Percentiles rank a stretch among this genome's conserved stretches.
Conservation (phyloP, 2,113 vertebrate genomes). For the Dicentrarchus labrax region DNA sequence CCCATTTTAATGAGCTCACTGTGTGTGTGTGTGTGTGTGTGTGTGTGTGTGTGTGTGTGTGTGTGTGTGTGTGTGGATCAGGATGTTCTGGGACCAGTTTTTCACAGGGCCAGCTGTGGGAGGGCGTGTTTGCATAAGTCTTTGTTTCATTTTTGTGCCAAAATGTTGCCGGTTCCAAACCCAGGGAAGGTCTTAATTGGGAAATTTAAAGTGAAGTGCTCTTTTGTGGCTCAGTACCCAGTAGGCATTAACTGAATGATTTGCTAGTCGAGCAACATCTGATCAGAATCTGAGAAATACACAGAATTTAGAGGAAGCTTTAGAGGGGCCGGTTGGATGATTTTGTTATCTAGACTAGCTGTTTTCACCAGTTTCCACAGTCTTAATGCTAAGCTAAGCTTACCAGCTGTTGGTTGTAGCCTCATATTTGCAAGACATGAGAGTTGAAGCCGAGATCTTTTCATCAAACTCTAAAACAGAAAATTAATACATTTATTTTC, state of each 20-base stretch:
- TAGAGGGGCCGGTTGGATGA: too few species aligned
- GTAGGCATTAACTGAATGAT: neutral
- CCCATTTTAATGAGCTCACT: conserved; percentile 30
- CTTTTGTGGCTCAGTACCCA: neutral
- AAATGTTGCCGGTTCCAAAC: conserved; percentile 1
- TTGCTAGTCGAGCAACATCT: neutral
- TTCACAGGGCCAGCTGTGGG: neutral
- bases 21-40: neutral
- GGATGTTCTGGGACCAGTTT: conserved; percentile 7
- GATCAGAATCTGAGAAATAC: neutral
- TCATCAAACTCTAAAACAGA: too few species aligned
- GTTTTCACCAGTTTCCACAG: neutral
- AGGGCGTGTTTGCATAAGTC: conserved; percentile 1
- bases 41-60: conserved; percentile 23
- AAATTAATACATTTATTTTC: too few species aligned
- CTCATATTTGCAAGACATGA: neutral
- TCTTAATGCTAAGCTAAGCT: conserved; percentile 1
- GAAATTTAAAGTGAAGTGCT: neutral
- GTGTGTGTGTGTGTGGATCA: neutral
- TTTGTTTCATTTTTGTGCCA: conserved; percentile 31
- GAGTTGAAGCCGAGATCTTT: neutral
- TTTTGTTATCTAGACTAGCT: too few species aligned
- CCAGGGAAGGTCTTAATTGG: neutral
- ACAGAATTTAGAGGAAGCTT: too few species aligned
- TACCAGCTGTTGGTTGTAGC: neutral